Evolutionary conservation across 2,113 vertebrate genomes (phyloP), one percentile per base, ranked within the genome.

Genomic region (Scortum barcoo): DNA sequence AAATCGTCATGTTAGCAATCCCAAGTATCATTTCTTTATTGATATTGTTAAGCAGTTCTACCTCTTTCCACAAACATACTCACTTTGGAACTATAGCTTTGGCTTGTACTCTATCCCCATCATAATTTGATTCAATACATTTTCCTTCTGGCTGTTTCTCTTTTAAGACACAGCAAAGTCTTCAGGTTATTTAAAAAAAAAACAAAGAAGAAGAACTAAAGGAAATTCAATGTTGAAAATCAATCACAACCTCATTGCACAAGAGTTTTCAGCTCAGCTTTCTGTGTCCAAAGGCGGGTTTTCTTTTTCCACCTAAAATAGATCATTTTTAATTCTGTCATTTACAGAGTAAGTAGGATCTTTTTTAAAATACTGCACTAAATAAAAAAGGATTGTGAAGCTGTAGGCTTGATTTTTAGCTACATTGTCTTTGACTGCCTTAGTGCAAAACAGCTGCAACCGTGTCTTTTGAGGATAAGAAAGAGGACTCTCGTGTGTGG

Each of bases 131-230:
- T 87, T 77, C 26, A 54, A 5, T 56, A 19, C 1, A 62, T 62
- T 85, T 22, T 44, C n/a, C 63, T 30, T 72, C 40, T 48, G 53
- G 58, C 12, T 54, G 26, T 68, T 83, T 76, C 67, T 16, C 24
- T n/a, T 67, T 67, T 0, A 51, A 71, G 46, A 65, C 28, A 66
- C 4, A 51, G 73, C 11, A 1, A 68, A 72, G 30, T 48, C 17
- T 62, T 38, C 19, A 53, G 22, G 56, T 68, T 60, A 44, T 75
- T 61, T 4, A 26, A 24, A 72, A 80, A 5, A 33, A 12, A 0
- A 4, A 46, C 16, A n/a, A n/a, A n/a, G n/a, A n/a, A 12, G 30
- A 38, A 38, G 13, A 56, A 13, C 26, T 19, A 4, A 56, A 76
- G n/a, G 24, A 76, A 20, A 57, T 57, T 36, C 10, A 28, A 17